A percentile compares a stretch with the other conserved stretches of the same genome.
These are phyloP conservation scores for Scrobipalpa costella DNA, from an alignment of 2,888 invertebrate genomes.

Conservation along the genomic window DNA sequence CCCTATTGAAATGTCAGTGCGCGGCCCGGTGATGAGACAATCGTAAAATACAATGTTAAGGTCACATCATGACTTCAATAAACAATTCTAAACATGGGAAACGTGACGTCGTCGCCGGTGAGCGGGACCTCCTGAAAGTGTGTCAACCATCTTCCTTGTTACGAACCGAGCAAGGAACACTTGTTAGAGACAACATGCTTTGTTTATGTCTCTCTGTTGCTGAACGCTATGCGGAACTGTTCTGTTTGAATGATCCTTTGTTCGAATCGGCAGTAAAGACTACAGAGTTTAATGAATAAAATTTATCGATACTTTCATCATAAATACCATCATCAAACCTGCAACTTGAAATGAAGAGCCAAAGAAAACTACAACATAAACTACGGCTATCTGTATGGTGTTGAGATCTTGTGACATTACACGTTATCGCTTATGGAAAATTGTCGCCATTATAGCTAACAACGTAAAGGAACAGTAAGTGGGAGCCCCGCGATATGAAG, in stretches of 20 bases:
- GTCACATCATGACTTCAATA: conserved; percentile 80
- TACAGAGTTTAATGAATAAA: neutral
- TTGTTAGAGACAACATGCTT: conserved; percentile 56
- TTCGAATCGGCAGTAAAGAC: neutral
- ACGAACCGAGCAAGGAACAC: conserved; percentile 27
- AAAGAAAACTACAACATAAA: neutral
- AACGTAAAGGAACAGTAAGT: conserved; percentile 9
- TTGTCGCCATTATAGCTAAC: conserved; percentile 17
- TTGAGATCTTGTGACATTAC: conserved; percentile 18
- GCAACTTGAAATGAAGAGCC: neutral
- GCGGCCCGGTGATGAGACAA: conserved; percentile 77
- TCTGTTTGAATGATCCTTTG: conserved; percentile 14
- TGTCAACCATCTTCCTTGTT: conserved; percentile 63
- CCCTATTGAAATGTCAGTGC: conserved; percentile 79
- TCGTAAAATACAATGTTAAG: conserved; percentile 80
- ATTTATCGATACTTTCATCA: neutral
- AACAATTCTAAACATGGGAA: conserved; percentile 76
- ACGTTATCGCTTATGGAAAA: conserved; percentile 22
- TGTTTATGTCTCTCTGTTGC: conserved; percentile 39
- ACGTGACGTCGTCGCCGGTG: conserved; percentile 73
- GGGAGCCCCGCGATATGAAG: conserved; percentile 31
- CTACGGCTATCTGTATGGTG: neutral
- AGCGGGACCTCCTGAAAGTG: conserved; percentile 71
- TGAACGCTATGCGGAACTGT: conserved; percentile 14
- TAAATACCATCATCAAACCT: neutral